Percentiles rank a stretch among this genome's conserved stretches.
These are phyloP conservation scores for Halcyon malimbica DNA, from an alignment of 2,113 vertebrate genomes.

Conservation along the genomic window DNA sequence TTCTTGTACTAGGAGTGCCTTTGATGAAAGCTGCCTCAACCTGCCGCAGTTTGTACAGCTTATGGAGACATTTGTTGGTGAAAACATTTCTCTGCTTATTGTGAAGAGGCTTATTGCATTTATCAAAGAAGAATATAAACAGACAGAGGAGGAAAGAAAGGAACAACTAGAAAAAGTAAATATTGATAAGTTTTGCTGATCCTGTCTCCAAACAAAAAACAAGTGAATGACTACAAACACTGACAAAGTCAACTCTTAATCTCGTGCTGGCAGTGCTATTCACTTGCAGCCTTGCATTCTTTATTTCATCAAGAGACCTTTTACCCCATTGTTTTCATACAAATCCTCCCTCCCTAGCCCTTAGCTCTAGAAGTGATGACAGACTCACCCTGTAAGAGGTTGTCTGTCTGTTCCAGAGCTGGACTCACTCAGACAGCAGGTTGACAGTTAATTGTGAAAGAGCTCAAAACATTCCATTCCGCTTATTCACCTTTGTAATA, in stretches of 20 bases:
- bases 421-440: neutral
- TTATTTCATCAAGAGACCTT: neutral
- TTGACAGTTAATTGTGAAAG: slow-evolving; percentile 14
- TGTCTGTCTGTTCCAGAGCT: neutral
- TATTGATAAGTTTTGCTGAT: slow-evolving; percentile 17
- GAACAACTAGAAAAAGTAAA: slow-evolving; percentile 67
- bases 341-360: slow-evolving; percentile 4
- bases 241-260: neutral
- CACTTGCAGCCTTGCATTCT: neutral
- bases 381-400: neutral
- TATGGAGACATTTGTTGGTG: slow-evolving; percentile 77
- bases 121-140: slow-evolving; percentile 70
- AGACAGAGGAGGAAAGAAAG: slow-evolving; percentile 76
- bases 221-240: neutral
- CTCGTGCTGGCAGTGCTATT: neutral
- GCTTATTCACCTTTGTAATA: slow-evolving; percentile 27
- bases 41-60: slow-evolving; percentile 78
- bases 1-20: slow-evolving; percentile 39
- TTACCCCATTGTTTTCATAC: neutral
- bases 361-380: slow-evolving; percentile 24
- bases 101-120: slow-evolving; percentile 66
- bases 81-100: slow-evolving; percentile 19
- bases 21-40: slow-evolving; percentile 62
- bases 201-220: neutral
- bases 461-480: slow-evolving; percentile 36